These are phyloP conservation scores for Serilophus lunatus DNA, from an alignment of 2,113 vertebrate genomes.

Conservation along the genomic window DNA sequence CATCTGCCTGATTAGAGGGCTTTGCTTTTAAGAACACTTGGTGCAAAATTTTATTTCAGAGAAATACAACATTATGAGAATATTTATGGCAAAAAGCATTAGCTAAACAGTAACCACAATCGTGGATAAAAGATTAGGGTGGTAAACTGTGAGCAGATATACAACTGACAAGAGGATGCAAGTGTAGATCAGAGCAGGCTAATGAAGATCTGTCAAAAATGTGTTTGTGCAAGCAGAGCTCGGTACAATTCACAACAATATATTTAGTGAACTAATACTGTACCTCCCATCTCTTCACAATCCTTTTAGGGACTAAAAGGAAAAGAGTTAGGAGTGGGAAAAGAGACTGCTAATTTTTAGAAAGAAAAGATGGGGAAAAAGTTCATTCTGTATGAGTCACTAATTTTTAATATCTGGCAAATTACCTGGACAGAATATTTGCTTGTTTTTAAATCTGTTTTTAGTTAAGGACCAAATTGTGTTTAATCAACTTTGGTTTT, in stretches of 20 bases:
- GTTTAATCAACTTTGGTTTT: not conserved
- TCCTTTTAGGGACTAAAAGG: not conserved
- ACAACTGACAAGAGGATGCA: not conserved
- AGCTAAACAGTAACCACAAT: not conserved
- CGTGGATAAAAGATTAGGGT: not conserved
- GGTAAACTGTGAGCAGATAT: not conserved
- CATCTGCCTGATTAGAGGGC: constrained; percentile 41
- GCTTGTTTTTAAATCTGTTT: not conserved
- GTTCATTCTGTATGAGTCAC: not conserved
- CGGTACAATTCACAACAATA: not conserved
- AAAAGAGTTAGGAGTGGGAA: not conserved
- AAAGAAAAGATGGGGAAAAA: not conserved
- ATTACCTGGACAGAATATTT: not conserved
- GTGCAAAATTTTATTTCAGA: constrained; percentile 8
- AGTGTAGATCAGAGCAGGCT: not conserved
- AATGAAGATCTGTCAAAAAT: not conserved
- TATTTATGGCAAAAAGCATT: constrained; percentile 3
- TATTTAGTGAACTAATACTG: not conserved
- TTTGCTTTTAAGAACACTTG: constrained; percentile 17
- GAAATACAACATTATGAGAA: not conserved
- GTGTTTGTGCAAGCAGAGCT: not conserved
- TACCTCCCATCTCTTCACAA: not conserved
- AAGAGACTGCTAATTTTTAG: not conserved
- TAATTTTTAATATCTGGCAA: not conserved
- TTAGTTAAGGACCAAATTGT: not conserved